Base-by-base conservation (phyloP, 92 coral and sea anemone genomes). In the Epizoanthus stellaris region DNA sequence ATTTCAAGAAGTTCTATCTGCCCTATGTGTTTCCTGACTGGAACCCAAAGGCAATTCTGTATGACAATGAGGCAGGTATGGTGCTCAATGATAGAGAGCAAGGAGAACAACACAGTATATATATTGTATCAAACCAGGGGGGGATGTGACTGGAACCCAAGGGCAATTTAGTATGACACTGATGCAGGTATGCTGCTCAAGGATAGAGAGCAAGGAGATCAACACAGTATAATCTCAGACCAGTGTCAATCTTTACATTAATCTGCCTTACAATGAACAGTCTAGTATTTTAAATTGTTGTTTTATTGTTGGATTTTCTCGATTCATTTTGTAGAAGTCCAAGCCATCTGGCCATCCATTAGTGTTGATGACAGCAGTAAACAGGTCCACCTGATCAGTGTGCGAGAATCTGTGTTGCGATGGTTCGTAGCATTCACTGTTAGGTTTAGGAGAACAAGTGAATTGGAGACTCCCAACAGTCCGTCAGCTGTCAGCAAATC, bases 391-490 rank as follows among this genome's bases (percentile, higher is more conserved):
- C 90, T 91, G 91, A 66, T 84, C 61, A 89, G 81, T 63, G 90
- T 93, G 25, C 85, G 98, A 21, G 98, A 96, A 40, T 94, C 98
- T 23, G 98, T 96, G 56, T 80, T 96, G 30, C 86, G 98, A 54
- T 96, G 98, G 98, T 96, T 96, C 84, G 98, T 94, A 5, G 96
- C 96, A 70, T 96, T 96, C 80, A 91, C 98, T 42, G 93, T 93
- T 8, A 89, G 95, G 66, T 94, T 96, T 87, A 94, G 90, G 80
- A 90, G 96, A 66, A 87, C 85, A 38, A 88, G 82, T 34, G 81
- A 77, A n/a, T 53, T 82, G 6, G 94, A 80, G 64, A 62, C 86
- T 5, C 87, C 92, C n/a, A 69, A 87, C 19, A 80, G 89, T 82
- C 87, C 91, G 21, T 80, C 93, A 25, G 66, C 59, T 73, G 77